These are phyloP conservation scores for Pimephales promelas DNA, from an alignment of 2,113 vertebrate genomes.

Conservation along the genomic window DNA sequence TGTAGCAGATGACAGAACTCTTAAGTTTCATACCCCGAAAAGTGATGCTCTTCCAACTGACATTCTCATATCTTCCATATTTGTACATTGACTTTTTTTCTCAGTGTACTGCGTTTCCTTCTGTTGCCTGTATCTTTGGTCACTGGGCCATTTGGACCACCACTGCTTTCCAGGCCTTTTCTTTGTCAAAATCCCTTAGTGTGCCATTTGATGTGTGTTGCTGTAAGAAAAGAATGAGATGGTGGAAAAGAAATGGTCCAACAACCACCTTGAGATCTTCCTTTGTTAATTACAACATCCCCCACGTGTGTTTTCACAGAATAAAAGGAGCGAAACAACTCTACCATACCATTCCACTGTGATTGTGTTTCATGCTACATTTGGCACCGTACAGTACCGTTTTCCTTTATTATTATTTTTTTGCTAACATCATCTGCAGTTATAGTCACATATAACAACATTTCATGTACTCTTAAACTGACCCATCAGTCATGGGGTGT, in stretches of 20 bases:
- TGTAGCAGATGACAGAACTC: neutral
- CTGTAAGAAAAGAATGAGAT: slow-evolving; percentile 49
- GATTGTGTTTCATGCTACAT: slow-evolving; percentile 9
- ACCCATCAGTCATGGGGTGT: neutral
- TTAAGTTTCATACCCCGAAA: neutral
- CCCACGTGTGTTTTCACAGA: neutral
- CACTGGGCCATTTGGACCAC: slow-evolving; percentile 97
- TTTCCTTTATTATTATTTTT: neutral
- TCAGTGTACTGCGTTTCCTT: neutral
- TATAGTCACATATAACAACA: neutral
- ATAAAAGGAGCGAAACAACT: neutral
- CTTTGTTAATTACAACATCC: neutral
- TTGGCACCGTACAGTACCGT: neutral
- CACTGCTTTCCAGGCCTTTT: slow-evolving; percentile 94
- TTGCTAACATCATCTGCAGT: neutral
- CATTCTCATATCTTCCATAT: slow-evolving; percentile 26
- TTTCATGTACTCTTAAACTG: slow-evolving; percentile 2
- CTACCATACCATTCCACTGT: neutral
- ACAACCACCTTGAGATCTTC: neutral
- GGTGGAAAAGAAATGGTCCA: neutral
- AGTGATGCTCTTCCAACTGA: neutral
- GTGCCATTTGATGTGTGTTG: slow-evolving; percentile 81
- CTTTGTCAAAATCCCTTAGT: slow-evolving; percentile 92
- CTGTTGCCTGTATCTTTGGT: slow-evolving; percentile 52
- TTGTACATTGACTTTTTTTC: slow-evolving; percentile 16